Base-by-base conservation (phyloP, 53 echinoderm and acorn worm species). In the Astropecten irregularis region DNA sequence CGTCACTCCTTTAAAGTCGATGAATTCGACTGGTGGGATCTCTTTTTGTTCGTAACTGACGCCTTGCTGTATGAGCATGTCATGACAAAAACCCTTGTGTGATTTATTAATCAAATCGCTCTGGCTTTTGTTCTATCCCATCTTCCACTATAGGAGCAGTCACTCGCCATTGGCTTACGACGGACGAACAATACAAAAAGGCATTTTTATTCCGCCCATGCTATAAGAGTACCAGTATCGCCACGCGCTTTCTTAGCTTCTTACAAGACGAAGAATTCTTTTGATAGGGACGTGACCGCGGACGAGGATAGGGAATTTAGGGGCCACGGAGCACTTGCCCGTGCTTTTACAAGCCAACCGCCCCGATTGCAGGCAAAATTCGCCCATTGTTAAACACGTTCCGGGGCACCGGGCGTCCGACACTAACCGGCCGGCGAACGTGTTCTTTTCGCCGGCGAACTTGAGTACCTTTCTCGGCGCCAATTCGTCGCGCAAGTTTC, bases 321-420 rank as follows among this genome's bases (percentile, higher is more conserved):
- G 29, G 40, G 22, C 30, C 22, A 36, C 18, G 36, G 47, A 38
- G 40, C 26, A 9, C 40, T 40, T 14, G 8, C 36, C 5, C 2
- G 21, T 2, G n/a, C 8, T 18, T 35, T 16, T 11, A 67, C n/a
- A n/a, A n/a, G n/a, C n/a, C n/a, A n/a, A n/a, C 26, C 38, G 47
- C 42, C 11, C 42, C 6, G 42, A 6, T 8, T 42, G 6, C 42
- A 11, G 42, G 42, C 40, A 14, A 46, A 79, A 79, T 44, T 62
- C 60, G 9, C 49, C 62, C 79, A 44, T 79, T 79, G 79, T 79
- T 79, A 61, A 61, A 79, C 79, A 79, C 79, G 79, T 79, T 61
- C 40, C 33, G 39, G 22, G 25, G 76, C 27, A 58, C 39, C 10
- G 25, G 40, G 38, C 25, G 76, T 21, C 22, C 39, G 57, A 38